These are phyloP conservation scores for Diabrotica balteata DNA, from an alignment of 2,888 invertebrate genomes.

Conservation along the genomic window DNA sequence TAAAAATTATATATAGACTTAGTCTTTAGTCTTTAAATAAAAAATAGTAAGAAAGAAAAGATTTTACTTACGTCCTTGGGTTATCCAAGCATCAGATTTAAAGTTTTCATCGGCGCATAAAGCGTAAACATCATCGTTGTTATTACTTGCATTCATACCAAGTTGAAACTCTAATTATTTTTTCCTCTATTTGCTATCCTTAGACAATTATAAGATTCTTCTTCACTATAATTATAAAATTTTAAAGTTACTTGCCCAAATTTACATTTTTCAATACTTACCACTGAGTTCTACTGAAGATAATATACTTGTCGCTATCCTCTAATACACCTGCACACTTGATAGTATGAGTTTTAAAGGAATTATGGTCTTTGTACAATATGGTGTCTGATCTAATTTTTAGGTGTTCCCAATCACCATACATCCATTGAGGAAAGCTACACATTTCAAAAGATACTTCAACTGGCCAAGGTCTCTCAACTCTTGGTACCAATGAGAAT, in stretches of 20 bases:
- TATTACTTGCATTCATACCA: constrained; percentile 55
- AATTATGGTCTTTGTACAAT: constrained; percentile 62
- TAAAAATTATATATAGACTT: too few relatives aligned
- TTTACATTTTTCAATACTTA: constrained; percentile 45
- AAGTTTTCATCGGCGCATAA: constrained; percentile 60
- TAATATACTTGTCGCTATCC: constrained; percentile 60
- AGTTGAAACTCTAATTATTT: constrained; percentile 68
- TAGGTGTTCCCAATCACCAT: constrained; percentile 69
- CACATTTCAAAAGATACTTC: constrained; percentile 52
- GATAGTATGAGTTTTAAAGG: constrained; percentile 64
- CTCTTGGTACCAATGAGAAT: constrained; percentile 60
- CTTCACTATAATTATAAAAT: constrained; percentile 61
- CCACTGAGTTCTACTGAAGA: constrained; percentile 66
- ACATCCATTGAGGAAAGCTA: constrained; percentile 70
- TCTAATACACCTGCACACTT: constrained; percentile 58
- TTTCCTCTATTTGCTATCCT: constrained; percentile 66
- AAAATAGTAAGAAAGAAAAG: not conserved
- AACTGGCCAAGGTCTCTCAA: constrained; percentile 57
- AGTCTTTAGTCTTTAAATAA: too few relatives aligned
- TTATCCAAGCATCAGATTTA: constrained; percentile 65
- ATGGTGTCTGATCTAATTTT: constrained; percentile 61
- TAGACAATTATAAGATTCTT: constrained; percentile 66
- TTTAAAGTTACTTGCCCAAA: not conserved
- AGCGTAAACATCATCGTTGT: constrained; percentile 50
- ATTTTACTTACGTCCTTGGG: constrained; percentile 67